Evolutionary conservation across 2,797 vertebrate genomes (phyloP).

Genomic region (Tokudaia muenninki): DNA sequence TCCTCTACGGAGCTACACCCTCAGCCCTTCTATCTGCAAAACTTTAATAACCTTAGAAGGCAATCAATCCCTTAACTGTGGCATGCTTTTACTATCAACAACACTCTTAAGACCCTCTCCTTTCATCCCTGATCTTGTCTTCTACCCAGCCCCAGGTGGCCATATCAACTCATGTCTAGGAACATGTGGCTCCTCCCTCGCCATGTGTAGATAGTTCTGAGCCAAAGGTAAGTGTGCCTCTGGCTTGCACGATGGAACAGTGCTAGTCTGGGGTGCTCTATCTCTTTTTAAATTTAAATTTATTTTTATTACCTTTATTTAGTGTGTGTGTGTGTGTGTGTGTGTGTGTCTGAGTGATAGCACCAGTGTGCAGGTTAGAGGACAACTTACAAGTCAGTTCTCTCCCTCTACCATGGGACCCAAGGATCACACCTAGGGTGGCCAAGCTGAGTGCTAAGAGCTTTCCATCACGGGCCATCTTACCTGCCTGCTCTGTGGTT

Average conservation of each 20-base stretch:
- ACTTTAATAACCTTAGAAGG: not conserved
- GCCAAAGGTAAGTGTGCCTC: not conserved
- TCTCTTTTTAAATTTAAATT: not conserved
- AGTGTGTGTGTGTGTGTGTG: not conserved
- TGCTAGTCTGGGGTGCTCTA: not conserved
- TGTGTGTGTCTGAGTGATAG: not conserved
- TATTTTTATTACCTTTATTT: not conserved
- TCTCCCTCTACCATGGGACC: not conserved
- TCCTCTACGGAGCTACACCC: too few species aligned
- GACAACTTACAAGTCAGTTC: not conserved
- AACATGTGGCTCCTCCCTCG: fast-evolving
- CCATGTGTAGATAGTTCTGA: fast-evolving
- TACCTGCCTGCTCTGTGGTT: not conserved
- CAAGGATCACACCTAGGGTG: not conserved
- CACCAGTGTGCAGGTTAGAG: not conserved
- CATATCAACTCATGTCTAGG: not conserved
- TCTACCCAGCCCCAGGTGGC: not conserved
- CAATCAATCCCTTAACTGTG: not conserved
- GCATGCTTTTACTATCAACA: not conserved
- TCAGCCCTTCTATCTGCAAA: not conserved
- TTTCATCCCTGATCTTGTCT: not conserved
- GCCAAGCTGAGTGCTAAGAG: not conserved
- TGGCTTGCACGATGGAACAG: not conserved
- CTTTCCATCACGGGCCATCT: not conserved
- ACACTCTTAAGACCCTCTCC: not conserved